phyloP scores from a whole-genome alignment of 2,888 invertebrate species.

The Cyclophora albipunctata region DNA sequence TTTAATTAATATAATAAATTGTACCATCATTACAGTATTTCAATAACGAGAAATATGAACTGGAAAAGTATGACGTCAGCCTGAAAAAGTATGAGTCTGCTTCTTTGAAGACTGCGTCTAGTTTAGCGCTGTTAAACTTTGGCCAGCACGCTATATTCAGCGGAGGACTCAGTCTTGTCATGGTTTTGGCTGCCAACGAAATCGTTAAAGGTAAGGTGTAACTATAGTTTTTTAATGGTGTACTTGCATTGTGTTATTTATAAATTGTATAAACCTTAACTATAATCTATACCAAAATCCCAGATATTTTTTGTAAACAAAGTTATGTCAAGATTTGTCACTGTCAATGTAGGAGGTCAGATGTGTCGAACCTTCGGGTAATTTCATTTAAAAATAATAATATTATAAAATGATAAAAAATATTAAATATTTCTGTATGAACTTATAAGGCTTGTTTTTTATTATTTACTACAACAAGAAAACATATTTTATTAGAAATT shows the following conservation, averaged over 20 bases:
- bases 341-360: too few relatives aligned
- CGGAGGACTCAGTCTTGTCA: slow-evolving; percentile 91
- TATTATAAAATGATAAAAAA: too few relatives aligned
- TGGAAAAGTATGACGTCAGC: slow-evolving; percentile 89
- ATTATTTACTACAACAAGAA: too few relatives aligned
- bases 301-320: too few relatives aligned
- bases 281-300: too few relatives aligned
- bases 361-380: too few relatives aligned
- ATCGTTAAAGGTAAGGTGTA: slow-evolving; percentile 83
- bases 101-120: slow-evolving; percentile 95
- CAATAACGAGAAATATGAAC: slow-evolving; percentile 97
- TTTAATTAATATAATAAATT: too few relatives aligned
- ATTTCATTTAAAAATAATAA: too few relatives aligned
- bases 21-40: slow-evolving; percentile 83
- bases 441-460: too few relatives aligned
- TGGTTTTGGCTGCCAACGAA: slow-evolving; percentile 93
- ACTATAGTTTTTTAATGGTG: neutral
- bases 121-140: slow-evolving; percentile 94
- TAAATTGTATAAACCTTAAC: neutral
- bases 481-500: too few relatives aligned
- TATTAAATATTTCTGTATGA: too few relatives aligned
- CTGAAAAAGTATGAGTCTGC: slow-evolving; percentile 92
- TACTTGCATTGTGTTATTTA: neutral
- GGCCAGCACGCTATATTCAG: slow-evolving; percentile 98
- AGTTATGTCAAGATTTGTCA: too few relatives aligned